Evolutionary conservation across 64 coral and sea anemone genomes (phyloP), one percentile per base, ranked within the genome.

Genomic region (Montipora efflorescens): DNA sequence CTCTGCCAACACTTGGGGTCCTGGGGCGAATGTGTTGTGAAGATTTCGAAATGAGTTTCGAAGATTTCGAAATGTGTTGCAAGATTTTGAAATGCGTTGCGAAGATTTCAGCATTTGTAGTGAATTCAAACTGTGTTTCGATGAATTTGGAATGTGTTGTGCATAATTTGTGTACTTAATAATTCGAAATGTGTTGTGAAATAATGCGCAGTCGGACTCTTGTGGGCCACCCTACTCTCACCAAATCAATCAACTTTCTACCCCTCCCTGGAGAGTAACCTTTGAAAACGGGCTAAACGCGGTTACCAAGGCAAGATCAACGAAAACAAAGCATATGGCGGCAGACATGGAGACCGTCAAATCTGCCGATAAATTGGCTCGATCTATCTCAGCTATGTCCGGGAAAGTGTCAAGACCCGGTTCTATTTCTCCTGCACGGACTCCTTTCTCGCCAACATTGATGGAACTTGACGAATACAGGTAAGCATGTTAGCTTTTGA

Each of bases 301-400:
- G 82, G 82, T 86, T 86, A 86, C 82, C n/a, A 86, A 86, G 82
- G 82, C 82, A 86, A 86, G 82, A 49, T 86, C 8, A 86, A 44
- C 44, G 82, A 86, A 72, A 86, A 86, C 82, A 86, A 86, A 59
- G 48, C 43, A 71, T 57, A 57, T 86, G 82, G 82, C 82, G 66
- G 82, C 61, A 14, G 82, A 70, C 21, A 69, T 28, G 82, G 66
- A 72, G 66, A 1, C 19, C 16, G 4, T 49, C 15, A 70, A 71
- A 72, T 49, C 66, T 67, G 3, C 44, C 67, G 82, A 86, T 68
- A 72, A 36, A 36, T 36, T 50, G 82, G 46, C 47, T 49, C 76
- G 15, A 16, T 86, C 82, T 12, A 62, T 64, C 10, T 51, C 43
- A 71, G 44, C 71, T 50, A 71, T 69, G 82, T 50, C 67, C 68